Evolutionary conservation across 2,113 vertebrate species (phyloP).

Genomic region (Oncorhynchus nerka): DNA sequence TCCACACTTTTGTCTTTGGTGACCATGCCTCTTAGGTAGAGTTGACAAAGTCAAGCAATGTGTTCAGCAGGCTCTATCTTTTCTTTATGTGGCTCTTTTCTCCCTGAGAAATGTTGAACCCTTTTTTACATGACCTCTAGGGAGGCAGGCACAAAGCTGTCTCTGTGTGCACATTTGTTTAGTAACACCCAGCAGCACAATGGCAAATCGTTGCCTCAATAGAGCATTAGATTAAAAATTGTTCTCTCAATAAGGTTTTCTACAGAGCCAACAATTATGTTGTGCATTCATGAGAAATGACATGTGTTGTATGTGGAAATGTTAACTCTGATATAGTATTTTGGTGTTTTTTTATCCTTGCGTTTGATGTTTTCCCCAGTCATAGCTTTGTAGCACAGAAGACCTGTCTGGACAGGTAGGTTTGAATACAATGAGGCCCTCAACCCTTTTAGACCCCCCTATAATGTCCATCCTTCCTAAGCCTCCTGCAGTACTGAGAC

Average conservation of each 20-base stretch:
- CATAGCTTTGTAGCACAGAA: no score
- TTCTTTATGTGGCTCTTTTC: slow-evolving; percentile 3
- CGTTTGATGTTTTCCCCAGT: neutral
- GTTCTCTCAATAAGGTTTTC: neutral
- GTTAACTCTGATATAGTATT: neutral
- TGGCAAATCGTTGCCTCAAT: neutral
- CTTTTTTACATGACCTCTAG: slow-evolving; percentile 6
- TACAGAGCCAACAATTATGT: neutral
- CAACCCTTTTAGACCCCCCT: neutral
- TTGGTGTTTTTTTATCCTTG: neutral
- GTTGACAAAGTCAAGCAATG: slow-evolving; percentile 7
- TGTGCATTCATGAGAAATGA: neutral
- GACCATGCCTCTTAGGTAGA: slow-evolving; percentile 3
- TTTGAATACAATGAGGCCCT: neutral
- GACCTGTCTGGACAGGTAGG: slow-evolving; percentile 4
- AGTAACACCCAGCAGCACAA: slow-evolving; percentile 4
- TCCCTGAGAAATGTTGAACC: slow-evolving; percentile 1
- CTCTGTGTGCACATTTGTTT: slow-evolving; percentile 7
- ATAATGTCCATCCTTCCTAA: neutral
- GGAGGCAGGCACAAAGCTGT: neutral
- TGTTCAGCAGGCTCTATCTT: neutral
- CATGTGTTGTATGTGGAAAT: neutral
- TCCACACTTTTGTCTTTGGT: neutral
- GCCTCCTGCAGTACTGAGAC: no score
- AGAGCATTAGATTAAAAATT: no score